Evolutionary conservation across 2,797 vertebrate genomes (phyloP).

Genomic region (Coluber constrictor): DNA sequence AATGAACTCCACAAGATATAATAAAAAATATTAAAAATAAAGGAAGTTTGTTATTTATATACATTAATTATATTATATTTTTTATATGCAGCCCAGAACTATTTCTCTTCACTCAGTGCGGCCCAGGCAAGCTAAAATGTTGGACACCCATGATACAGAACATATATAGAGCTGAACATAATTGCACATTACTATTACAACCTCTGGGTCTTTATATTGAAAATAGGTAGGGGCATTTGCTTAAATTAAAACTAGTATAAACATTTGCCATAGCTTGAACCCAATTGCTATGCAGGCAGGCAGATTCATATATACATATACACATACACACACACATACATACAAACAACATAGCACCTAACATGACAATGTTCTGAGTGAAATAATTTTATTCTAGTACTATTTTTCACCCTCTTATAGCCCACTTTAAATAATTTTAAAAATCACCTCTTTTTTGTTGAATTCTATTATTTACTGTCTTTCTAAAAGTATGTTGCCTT

Average conservation of each 20-base stretch:
- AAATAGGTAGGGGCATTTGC: not conserved
- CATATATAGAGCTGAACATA: conserved; percentile 26
- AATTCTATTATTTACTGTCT: not conserved
- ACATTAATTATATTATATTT: not conserved
- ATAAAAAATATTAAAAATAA: not conserved
- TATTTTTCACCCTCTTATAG: conserved; percentile 30
- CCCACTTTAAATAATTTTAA: not conserved
- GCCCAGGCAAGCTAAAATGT: not conserved
- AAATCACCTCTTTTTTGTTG: not conserved
- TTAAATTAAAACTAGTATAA: conserved; percentile 35
- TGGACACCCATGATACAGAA: conserved; percentile 4
- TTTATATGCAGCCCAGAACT: not conserved
- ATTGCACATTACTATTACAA: conserved; percentile 38
- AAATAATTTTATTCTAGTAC: conserved; percentile 43
- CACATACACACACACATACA: conserved; percentile 2
- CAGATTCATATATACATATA: conserved; percentile 43
- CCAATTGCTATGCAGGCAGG: conserved; percentile 49
- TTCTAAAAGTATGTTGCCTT: not conserved
- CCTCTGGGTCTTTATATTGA: not conserved
- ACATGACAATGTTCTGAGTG: conserved; percentile 42
- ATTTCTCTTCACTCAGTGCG: not conserved
- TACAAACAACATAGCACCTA: conserved; percentile 19
- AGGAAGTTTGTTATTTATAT: not conserved
- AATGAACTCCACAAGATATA: not conserved
- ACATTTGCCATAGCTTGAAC: conserved; percentile 34